phyloP scores from a whole-genome alignment of 2,797 vertebrate species.

The Manis pentadactyla region DNA sequence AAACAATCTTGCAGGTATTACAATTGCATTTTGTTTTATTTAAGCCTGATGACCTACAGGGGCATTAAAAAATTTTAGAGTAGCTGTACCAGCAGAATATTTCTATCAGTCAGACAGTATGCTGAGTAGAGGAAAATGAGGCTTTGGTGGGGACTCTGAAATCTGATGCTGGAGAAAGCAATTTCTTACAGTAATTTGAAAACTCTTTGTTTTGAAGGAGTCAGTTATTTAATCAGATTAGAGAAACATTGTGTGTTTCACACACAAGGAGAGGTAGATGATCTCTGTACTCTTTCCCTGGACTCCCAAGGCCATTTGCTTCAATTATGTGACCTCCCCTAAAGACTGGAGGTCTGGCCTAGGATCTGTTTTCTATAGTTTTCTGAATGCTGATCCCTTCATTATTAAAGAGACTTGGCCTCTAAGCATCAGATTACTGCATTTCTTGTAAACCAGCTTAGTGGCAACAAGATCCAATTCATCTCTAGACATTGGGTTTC shows the following conservation, averaged over 20 bases:
- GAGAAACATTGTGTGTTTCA: not conserved
- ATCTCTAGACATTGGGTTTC: not conserved
- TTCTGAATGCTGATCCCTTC: conserved; percentile 9
- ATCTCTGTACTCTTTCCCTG: not conserved
- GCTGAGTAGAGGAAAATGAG: not conserved
- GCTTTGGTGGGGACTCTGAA: not conserved
- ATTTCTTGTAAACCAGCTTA: conserved; percentile 74
- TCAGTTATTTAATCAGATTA: conserved; percentile 45
- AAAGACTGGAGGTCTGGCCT: not conserved
- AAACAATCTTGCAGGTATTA: not conserved
- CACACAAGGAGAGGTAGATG: not conserved
- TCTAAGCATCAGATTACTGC: conserved; percentile 68
- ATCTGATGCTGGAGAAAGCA: not conserved
- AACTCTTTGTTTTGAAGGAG: conserved; percentile 48
- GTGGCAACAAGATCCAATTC: conserved; percentile 73
- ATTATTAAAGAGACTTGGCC: conserved; percentile 60
- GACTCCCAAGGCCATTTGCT: conserved; percentile 3
- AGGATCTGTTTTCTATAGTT: conserved; percentile 49
- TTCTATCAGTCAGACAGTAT: not conserved
- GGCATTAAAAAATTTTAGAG: not conserved
- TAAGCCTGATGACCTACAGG: not conserved
- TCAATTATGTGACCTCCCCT: not conserved
- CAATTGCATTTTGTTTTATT: not conserved
- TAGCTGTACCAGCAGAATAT: not conserved
- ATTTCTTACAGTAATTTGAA: conserved; percentile 25